A percentile compares a stretch with the other conserved stretches of the same genome.
Conservation (phyloP, 2,797 vertebrate genomes). For the Poecile montanus region DNA sequence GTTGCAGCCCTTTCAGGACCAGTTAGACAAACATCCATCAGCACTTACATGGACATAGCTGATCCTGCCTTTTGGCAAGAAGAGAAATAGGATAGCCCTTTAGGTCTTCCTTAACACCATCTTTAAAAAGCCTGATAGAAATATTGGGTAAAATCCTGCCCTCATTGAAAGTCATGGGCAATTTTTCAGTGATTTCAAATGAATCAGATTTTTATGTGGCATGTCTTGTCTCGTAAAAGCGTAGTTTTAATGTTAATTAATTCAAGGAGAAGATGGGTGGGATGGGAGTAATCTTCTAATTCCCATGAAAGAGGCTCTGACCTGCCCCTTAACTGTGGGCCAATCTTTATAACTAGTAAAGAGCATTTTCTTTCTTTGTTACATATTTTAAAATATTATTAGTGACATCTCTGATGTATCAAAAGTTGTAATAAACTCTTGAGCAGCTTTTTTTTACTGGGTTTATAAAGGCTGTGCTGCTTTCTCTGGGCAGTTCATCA, state of each 20-base stretch:
- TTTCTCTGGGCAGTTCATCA: neutral
- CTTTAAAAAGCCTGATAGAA: neutral
- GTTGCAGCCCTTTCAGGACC: neutral
- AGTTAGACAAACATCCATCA: neutral
- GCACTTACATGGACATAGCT: neutral
- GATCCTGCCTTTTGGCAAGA: neutral
- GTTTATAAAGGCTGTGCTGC: neutral
- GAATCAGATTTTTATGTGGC: neutral
- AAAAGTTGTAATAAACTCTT: constrained; percentile 26
- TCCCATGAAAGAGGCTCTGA: neutral
- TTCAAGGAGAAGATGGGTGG: neutral
- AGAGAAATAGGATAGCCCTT: neutral
- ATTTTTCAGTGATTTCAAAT: neutral
- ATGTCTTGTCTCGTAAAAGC: neutral
- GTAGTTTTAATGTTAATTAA: neutral
- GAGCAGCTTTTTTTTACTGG: neutral
- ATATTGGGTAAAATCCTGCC: neutral
- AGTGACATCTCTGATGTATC: neutral
- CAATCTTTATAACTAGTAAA: neutral
- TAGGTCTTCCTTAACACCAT: neutral
- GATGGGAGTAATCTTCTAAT: neutral
- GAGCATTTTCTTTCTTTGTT: neutral
- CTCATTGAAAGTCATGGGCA: neutral
- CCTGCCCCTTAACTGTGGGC: neutral
- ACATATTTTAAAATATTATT: neutral